Evolutionary conservation across 2,888 invertebrate species (phyloP), one percentile per base, ranked within the genome.

Genomic region (Sinohyriopsis cumingii): DNA sequence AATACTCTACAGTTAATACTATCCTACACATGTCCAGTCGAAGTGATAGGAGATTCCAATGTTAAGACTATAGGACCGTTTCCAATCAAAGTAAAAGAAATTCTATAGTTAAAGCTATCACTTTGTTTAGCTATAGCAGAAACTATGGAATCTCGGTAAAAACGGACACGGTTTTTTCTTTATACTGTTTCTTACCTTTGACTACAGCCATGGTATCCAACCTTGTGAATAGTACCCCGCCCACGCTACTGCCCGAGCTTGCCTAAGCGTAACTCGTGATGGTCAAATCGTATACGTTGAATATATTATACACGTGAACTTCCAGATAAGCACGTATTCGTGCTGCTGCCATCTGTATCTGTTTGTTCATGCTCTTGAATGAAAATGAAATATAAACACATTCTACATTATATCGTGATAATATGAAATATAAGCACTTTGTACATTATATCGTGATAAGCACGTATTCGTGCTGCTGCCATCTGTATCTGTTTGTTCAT

Each of bases 281-380:
- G 22, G 86, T 80, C 63, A 88, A 70, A 9, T 78, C 75, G 75
- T 88, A 88, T 4, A 77, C 73, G 62, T 87, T 83, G 3, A 72
- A 73, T 24, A 82, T 70, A 54, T 81, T 72, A 7, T 72, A 68
- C 22, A 83, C 75, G 62, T 86, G 76, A 18, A 75, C 73, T 69
- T 90, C 90, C 68, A 90, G 76, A 76, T 86, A 90, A 3, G 71
- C 69, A n/a, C 85, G 66, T 7, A 90, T 89, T 25, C 75, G 76
- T 19, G 67, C 62, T 28, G 67, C 64, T 60, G 54, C 28, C 5
- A 5, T 28, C 5, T 28, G 5, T 28, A 28, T 28, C 5, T 28
- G 28, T 28, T 28, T 5, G 28, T 28, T 28, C 28, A 28, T 28
- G 28, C 28, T 5, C 28, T 28, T 28, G 28, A 28, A 28, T 28